These are phyloP conservation scores for Thunnus albacares DNA, from an alignment of 2,797 vertebrate species.

Conservation along the genomic window DNA sequence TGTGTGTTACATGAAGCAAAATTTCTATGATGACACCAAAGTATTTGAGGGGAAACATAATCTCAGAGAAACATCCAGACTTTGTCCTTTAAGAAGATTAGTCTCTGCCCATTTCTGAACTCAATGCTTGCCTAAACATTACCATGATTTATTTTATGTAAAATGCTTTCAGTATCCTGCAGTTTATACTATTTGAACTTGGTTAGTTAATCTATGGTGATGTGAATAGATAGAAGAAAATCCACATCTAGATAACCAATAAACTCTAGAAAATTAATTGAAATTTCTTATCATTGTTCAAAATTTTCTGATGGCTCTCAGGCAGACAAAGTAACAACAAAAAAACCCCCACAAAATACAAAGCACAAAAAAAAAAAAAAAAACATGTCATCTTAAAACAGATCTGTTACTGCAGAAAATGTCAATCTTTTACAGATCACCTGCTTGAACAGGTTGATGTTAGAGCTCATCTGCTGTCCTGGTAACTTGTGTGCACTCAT, in stretches of 20 bases:
- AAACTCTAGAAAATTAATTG: not conserved
- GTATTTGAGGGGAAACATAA: no score
- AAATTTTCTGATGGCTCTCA: not conserved
- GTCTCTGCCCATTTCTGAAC: not conserved
- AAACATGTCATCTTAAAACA: not conserved
- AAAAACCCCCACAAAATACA: not conserved
- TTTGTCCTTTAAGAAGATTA: no score
- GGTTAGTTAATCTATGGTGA: not conserved
- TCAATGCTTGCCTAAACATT: not conserved
- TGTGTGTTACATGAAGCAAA: no score
- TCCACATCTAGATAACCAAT: not conserved
- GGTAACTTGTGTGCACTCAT: constrained; percentile 42
- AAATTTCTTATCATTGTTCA: not conserved
- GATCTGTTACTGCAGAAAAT: constrained; percentile 19
- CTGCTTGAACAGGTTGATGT: constrained; percentile 47
- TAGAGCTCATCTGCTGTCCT: constrained; percentile 47
- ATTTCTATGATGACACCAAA: no score
- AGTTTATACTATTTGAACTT: not conserved
- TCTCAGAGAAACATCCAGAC: no score
- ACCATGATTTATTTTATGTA: not conserved
- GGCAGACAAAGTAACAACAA: not conserved
- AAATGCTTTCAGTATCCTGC: not conserved
- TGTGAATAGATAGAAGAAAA: not conserved
- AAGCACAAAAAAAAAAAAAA: no score
- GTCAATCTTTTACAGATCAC: constrained; percentile 80